These are phyloP conservation scores for Nyctibius grandis DNA, from an alignment of 2,797 vertebrate species.

Conservation along the genomic window DNA sequence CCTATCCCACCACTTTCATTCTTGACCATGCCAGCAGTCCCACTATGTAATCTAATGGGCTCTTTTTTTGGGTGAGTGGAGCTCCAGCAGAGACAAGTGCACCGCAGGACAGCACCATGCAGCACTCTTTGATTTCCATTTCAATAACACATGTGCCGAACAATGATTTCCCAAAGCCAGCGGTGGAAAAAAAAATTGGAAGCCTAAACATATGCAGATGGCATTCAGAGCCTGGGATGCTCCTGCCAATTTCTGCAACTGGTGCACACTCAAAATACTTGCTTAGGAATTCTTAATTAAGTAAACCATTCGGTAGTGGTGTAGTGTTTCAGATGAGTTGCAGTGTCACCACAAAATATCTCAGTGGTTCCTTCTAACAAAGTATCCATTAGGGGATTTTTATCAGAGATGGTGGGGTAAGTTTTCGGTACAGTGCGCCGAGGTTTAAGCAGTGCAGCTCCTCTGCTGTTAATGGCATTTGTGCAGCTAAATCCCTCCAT, in stretches of 20 bases:
- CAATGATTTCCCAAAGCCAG: not conserved
- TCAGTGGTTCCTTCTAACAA: conserved; percentile 24
- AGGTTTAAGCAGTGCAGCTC: not conserved
- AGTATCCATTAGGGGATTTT: conserved; percentile 20
- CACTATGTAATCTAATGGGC: accelerated
- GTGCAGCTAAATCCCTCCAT: not conserved
- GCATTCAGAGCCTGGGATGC: not conserved
- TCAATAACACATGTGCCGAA: not conserved
- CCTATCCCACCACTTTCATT: not conserved
- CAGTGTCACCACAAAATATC: conserved; percentile 24
- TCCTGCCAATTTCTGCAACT: conserved; percentile 49
- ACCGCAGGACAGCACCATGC: not conserved
- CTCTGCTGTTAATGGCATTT: not conserved
- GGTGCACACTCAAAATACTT: conserved; percentile 60
- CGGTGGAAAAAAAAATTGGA: conserved; percentile 39
- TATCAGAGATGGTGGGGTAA: not conserved
- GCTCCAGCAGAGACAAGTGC: not conserved
- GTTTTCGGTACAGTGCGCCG: not conserved
- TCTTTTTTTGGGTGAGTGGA: not conserved
- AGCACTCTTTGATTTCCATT: not conserved
- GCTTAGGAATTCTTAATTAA: conserved; percentile 68
- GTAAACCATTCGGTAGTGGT: conserved; percentile 17
- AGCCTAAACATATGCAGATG: conserved; percentile 56
- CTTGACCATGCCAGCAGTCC: not conserved
- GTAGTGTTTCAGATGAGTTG: conserved; percentile 48